Evolutionary conservation across 2,113 vertebrate species (phyloP).

Genomic region (Sander vitreus): DNA sequence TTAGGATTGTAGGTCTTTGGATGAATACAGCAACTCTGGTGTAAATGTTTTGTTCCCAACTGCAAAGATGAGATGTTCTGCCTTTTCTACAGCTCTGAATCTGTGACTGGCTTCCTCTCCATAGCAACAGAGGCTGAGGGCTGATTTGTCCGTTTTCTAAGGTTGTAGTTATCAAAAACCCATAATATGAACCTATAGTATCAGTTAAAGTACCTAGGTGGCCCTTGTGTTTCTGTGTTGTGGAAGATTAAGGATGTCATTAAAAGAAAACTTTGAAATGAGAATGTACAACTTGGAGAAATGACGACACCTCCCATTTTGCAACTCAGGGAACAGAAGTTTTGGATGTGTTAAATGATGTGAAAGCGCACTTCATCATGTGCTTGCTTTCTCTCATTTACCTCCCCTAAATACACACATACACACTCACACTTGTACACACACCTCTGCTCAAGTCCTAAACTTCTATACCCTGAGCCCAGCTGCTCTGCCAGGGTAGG

Average conservation of each 20-base stretch:
- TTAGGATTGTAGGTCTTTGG: neutral
- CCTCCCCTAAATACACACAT: neutral
- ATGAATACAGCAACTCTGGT: neutral
- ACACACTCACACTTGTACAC: neutral
- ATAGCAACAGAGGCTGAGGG: slow-evolving; percentile 1
- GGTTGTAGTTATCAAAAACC: neutral
- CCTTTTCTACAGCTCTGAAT: neutral
- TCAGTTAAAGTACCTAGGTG: neutral
- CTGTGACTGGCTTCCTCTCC: slow-evolving; percentile 1
- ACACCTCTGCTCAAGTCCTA: slow-evolving; percentile 29
- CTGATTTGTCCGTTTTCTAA: neutral
- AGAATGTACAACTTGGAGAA: neutral
- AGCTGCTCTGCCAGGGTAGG: slow-evolving; percentile 72
- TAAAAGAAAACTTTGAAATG: neutral
- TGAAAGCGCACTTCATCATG: neutral
- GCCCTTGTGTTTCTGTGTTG: neutral
- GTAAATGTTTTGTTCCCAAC: neutral
- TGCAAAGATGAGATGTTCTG: neutral
- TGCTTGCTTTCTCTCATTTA: slow-evolving; percentile 18
- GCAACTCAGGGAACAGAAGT: neutral
- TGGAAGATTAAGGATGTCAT: neutral
- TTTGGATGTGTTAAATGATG: neutral
- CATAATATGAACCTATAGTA: too few relatives aligned
- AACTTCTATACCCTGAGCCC: slow-evolving; percentile 57
- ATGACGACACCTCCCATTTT: too few relatives aligned